Evolutionary conservation across 1,140 invertebrate genomes (phyloP).

Genomic region (Hylaeus anthracinus): DNA sequence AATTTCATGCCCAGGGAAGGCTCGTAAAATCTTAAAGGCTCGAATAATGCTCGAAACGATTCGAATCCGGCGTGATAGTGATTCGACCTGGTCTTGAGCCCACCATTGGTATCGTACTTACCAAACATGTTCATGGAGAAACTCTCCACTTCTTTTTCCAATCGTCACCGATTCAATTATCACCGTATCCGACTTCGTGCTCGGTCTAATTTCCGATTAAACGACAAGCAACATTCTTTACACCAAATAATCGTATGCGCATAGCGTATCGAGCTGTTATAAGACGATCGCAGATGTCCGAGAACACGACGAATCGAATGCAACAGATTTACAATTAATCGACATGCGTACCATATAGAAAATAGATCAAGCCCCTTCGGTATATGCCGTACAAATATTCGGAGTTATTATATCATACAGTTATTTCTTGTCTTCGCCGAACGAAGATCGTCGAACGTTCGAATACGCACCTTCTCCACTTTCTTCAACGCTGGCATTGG

Average conservation of each 20-base stretch:
- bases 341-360: constrained; percentile 24
- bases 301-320: constrained; percentile 18
- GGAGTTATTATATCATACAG: not conserved
- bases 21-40: too few relatives aligned
- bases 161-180: not conserved
- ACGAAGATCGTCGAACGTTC: not conserved
- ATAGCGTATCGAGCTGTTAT: constrained; percentile 33
- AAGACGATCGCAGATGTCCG: constrained; percentile 4
- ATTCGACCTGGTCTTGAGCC: too few relatives aligned
- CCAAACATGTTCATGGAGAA: not conserved
- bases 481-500: constrained; percentile 92
- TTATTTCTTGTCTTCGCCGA: not conserved
- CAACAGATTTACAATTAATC: constrained; percentile 19
- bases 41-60: too few relatives aligned
- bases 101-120: not conserved
- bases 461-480: constrained; percentile 91
- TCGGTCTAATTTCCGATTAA: not conserved
- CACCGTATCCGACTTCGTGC: not conserved
- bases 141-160: too few relatives aligned
- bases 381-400: not conserved
- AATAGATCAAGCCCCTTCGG: not conserved
- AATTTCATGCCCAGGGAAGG: too few relatives aligned
- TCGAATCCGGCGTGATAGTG: too few relatives aligned
- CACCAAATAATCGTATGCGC: not conserved
- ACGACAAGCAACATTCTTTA: constrained; percentile 6